These are phyloP conservation scores for Brachypalpus laphriformis DNA, from an alignment of 2,888 invertebrate genomes.

Conservation along the genomic window DNA sequence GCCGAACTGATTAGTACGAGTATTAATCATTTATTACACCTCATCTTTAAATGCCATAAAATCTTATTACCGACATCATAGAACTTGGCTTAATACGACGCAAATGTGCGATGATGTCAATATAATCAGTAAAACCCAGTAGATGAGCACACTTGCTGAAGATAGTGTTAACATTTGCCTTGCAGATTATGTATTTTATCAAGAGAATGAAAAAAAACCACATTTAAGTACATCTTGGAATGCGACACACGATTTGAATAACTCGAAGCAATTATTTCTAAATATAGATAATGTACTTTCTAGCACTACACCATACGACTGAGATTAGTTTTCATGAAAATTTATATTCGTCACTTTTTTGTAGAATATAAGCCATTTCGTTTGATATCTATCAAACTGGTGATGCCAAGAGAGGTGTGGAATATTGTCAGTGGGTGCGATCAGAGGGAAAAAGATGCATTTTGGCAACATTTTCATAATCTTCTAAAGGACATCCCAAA, in stretches of 20 bases:
- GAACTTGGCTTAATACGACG: not conserved
- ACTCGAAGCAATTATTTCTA: not conserved
- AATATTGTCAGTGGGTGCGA: too few species aligned
- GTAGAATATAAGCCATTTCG: too few species aligned
- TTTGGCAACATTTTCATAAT: too few species aligned
- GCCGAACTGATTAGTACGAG: too few species aligned
- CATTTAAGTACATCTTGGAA: not conserved
- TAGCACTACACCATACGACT: not conserved
- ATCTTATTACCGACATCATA: too few species aligned
- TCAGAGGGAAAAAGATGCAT: too few species aligned
- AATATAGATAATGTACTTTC: not conserved
- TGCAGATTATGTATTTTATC: not conserved
- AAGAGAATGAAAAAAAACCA: not conserved
- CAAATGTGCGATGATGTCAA: not conserved
- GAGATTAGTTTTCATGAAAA: not conserved
- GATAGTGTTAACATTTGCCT: not conserved
- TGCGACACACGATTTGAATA: not conserved
- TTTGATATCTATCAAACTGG: too few species aligned
- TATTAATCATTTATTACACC: too few species aligned
- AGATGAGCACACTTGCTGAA: not conserved
- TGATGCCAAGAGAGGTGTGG: too few species aligned
- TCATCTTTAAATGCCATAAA: too few species aligned
- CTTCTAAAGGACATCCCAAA: too few species aligned
- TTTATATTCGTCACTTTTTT: too few species aligned
- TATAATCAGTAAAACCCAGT: not conserved